Percentiles rank a stretch among this genome's conserved stretches.
These are phyloP conservation scores for Pristionchus exspectatus DNA, from an alignment of 2,888 invertebrate genomes.

Conservation along the genomic window DNA sequence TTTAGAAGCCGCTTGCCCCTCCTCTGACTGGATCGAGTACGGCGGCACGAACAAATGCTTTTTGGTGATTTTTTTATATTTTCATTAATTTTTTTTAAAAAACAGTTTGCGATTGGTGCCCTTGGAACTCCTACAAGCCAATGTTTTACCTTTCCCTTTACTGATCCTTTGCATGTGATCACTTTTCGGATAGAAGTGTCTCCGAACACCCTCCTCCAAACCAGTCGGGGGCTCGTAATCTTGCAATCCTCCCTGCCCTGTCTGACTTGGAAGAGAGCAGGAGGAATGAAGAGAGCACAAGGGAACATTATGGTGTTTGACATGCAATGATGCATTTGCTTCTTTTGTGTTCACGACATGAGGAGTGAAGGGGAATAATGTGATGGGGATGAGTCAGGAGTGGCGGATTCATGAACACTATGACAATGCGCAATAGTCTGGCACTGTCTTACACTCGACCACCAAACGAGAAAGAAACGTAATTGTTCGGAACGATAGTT, in stretches of 20 bases:
- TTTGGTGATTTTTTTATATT: too few species aligned
- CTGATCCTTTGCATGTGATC: not conserved
- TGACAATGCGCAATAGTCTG: too few species aligned
- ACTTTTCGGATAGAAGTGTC: slow-evolving; percentile 28
- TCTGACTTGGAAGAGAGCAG: not conserved
- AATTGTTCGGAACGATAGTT: too few species aligned
- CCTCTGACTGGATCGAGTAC: slow-evolving; percentile 48
- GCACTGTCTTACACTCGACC: too few species aligned
- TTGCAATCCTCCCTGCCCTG: not conserved
- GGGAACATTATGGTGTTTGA: not conserved
- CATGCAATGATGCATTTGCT: not conserved
- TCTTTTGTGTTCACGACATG: not conserved
- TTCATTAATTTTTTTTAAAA: too few species aligned
- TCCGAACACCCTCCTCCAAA: not conserved
- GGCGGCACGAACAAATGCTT: slow-evolving; percentile 55
- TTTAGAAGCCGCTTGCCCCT: slow-evolving; percentile 50
- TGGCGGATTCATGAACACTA: not conserved
- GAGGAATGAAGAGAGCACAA: not conserved
- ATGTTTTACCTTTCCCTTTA: not conserved
- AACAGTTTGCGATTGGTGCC: not conserved
- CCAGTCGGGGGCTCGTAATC: slow-evolving; percentile 3
- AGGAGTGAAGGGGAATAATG: not conserved
- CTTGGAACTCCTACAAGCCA: too few species aligned
- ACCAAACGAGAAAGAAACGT: too few species aligned
- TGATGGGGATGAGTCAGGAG: not conserved